Evolutionary conservation across 2,888 invertebrate species (phyloP).

Genomic region (Rhagium mordax): DNA sequence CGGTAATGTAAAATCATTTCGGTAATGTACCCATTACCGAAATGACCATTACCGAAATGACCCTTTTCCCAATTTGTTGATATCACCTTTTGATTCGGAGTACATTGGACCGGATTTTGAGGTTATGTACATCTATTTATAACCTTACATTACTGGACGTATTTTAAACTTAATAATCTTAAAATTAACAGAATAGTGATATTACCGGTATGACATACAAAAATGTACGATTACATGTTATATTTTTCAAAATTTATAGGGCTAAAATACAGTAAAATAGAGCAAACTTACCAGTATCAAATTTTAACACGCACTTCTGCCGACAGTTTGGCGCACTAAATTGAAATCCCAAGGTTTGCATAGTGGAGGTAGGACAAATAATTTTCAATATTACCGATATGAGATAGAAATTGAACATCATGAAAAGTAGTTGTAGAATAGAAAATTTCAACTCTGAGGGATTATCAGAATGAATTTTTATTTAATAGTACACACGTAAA

Average conservation of each 20-base stretch:
- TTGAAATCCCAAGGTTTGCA: constrained; percentile 2
- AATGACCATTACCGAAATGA: neutral
- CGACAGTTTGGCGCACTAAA: neutral
- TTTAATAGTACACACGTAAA: neutral
- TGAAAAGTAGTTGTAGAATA: neutral
- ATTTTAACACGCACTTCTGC: neutral
- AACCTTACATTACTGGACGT: neutral
- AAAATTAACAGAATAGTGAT: neutral
- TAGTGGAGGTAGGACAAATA: constrained; percentile 1
- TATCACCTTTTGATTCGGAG: neutral
- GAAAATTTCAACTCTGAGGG: neutral
- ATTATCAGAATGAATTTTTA: constrained; percentile 4
- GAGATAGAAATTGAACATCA: neutral
- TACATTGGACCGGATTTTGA: neutral
- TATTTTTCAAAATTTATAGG: neutral
- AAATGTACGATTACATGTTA: neutral
- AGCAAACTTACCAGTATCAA: neutral
- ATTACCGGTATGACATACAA: constrained; percentile 7
- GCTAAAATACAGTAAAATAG: constrained; percentile 1
- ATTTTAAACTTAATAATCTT: constrained; percentile 3
- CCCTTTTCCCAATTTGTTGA: neutral
- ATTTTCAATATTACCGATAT: neutral
- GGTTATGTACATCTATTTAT: neutral
- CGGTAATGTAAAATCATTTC: neutral
- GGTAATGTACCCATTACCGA: neutral